Percentiles rank a stretch among this genome's conserved stretches.
Evolutionary conservation across 2,113 vertebrate genomes (phyloP).

Genomic region (Platichthys flesus): DNA sequence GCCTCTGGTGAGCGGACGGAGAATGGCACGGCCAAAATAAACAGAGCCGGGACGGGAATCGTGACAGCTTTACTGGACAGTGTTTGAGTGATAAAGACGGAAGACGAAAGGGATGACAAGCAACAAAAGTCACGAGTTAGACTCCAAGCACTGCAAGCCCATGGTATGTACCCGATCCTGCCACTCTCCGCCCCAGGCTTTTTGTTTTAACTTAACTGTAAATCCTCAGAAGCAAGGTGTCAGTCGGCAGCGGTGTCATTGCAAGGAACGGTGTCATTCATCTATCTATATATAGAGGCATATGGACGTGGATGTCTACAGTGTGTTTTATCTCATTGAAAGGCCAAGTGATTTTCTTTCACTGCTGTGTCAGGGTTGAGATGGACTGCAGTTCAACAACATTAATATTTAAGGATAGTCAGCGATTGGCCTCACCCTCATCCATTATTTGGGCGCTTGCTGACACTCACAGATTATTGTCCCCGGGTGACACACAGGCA

Average conservation of each 20-base stretch:
- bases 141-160: slow-evolving; percentile 18
- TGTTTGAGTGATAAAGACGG: slow-evolving; percentile 16
- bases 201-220: slow-evolving; percentile 20
- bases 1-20: neutral
- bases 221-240: slow-evolving; percentile 52
- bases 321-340: slow-evolving; percentile 72
- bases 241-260: slow-evolving; percentile 47
- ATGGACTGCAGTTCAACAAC: slow-evolving; percentile 72
- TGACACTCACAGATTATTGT: slow-evolving; percentile 66
- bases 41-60: neutral
- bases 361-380: slow-evolving; percentile 64
- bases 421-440: slow-evolving; percentile 61
- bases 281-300: slow-evolving; percentile 48
- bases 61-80: slow-evolving; percentile 1
- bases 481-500: slow-evolving; percentile 54
- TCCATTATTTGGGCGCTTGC: slow-evolving; percentile 73
- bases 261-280: slow-evolving; percentile 49
- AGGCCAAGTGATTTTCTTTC: slow-evolving; percentile 70
- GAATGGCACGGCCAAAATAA: neutral
- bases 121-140: slow-evolving; percentile 34
- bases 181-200: neutral
- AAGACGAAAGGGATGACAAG: slow-evolving; percentile 16
- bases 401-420: slow-evolving; percentile 78
- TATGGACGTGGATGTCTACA: slow-evolving; percentile 44
- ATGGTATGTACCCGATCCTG: slow-evolving; percentile 1